These are phyloP conservation scores for Hylaeus volcanicus DNA, from an alignment of 1,140 invertebrate genomes.

Conservation along the genomic window DNA sequence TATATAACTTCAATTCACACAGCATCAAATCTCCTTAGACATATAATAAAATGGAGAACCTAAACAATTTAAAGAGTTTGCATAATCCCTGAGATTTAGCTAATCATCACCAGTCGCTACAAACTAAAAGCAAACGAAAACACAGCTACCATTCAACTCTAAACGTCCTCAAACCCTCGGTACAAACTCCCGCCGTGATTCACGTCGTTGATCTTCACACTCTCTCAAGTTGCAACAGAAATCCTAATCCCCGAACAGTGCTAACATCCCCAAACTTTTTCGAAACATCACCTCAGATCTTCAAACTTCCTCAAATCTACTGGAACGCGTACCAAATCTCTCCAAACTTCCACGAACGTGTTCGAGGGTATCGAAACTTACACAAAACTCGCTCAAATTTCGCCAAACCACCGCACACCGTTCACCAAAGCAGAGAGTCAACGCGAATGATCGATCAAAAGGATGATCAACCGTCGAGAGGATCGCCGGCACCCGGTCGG, in stretches of 20 bases:
- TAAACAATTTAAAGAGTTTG: no score
- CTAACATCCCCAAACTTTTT: not conserved
- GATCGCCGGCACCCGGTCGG: conserved; percentile 56
- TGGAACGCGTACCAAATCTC: not conserved
- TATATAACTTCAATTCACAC: no score
- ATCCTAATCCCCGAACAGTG: not conserved
- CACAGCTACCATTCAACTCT: no score
- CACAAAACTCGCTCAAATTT: not conserved
- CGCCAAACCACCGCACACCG: not conserved
- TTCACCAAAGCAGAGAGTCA: no score
- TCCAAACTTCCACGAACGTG: not conserved
- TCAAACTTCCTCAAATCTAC: not conserved
- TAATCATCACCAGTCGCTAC: no score
- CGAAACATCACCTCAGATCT: not conserved
- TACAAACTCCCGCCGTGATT: not conserved
- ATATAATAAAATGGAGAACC: no score
- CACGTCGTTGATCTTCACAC: not conserved
- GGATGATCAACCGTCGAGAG: conserved; percentile 42
- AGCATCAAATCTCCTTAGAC: no score
- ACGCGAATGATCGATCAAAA: not conserved
- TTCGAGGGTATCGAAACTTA: not conserved
- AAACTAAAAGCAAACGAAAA: no score
- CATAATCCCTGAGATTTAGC: no score
- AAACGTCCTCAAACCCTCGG: not conserved
- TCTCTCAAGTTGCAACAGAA: not conserved